Base-by-base conservation (phyloP, 2,888 invertebrate species). In the Dolichomitus sp. region DNA sequence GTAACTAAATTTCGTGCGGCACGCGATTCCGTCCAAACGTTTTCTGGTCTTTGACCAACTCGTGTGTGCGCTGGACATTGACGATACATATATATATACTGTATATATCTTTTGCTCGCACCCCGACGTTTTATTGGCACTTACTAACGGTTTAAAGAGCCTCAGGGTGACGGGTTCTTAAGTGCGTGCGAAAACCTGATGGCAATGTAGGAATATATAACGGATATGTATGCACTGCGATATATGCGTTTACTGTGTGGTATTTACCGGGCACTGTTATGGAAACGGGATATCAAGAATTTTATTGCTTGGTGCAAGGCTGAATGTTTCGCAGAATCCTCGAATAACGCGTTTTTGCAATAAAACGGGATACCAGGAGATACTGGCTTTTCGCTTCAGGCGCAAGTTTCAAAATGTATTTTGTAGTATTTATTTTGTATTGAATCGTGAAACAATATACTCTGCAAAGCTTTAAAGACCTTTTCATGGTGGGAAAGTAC, bases 1-100 rank as follows among this genome's bases (percentile, higher is more conserved):
- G 87, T 87, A 84, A 85, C 86, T 86, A 86, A 89, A 88, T 84
- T 85, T 80, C 79, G 68, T 54, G 79, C 74, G 68, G 84, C 89
- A 89, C 89, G 89, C 89, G 86, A 89, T 70, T 11, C 17, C 17
- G 59, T 52, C 42, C 52, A 66, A 81, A 77, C 70, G 76, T 57
- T 80, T 80, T 74, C 63, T 59, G 54, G 30, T 45, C 23, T 57
- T 23, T 66, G 66, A 59, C 74, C 42, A 42, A 68, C 52, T 68
- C 68, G 65, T 73, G 66, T 65, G 65, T 50, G 50, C 11, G 52
- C 52, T 23, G 52, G 52, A 23, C 52, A 52, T 27, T 9, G 52
- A 9, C 52, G 9, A 27, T 23, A 17, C 23, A n/a, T 48, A 48
- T 23, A 17, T 52, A 52, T 9, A n/a, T 65, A 52, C 19, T 19